Conservation (phyloP, 2,888 invertebrate species). For the Hymenopus coronatus region DNA sequence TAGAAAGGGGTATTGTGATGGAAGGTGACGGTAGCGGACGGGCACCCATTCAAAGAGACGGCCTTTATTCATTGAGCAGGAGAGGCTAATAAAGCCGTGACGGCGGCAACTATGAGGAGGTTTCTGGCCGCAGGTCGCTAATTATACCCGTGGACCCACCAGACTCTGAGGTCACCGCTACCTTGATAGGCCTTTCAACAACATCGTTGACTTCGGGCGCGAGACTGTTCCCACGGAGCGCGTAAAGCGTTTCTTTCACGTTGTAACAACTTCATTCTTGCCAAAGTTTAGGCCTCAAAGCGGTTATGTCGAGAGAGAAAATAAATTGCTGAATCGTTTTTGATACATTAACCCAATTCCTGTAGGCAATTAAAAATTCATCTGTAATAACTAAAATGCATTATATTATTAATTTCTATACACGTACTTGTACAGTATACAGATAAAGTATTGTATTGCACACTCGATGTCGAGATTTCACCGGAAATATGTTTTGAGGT, state of each 20-base stretch:
- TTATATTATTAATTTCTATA: too few relatives aligned
- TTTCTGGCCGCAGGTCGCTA: neutral
- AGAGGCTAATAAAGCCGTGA: conserved; percentile 13
- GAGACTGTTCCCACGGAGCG: neutral
- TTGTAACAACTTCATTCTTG: neutral
- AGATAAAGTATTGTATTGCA: too few relatives aligned
- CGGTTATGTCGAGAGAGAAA: too few relatives aligned
- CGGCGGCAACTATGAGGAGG: conserved; percentile 1
- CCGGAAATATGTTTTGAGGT: too few relatives aligned
- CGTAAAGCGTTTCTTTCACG: neutral
- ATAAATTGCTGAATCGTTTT: too few relatives aligned
- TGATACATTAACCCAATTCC: too few relatives aligned
- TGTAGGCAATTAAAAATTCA: too few relatives aligned
- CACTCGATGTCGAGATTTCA: too few relatives aligned
- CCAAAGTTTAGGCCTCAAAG: too few relatives aligned
- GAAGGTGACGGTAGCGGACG: neutral
- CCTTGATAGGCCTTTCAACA: neutral
- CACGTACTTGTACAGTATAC: too few relatives aligned
- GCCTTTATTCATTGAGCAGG: conserved; percentile 4
- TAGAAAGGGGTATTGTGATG: conserved; percentile 6
- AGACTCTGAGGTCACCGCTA: neutral
- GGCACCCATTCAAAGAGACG: conserved; percentile 2
- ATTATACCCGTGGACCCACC: neutral
- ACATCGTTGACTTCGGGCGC: neutral
- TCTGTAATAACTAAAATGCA: too few relatives aligned